Percentiles rank a stretch among this genome's conserved stretches.
Conservation (phyloP, 2,888 invertebrate genomes). For the Tanypteryx hageni region DNA sequence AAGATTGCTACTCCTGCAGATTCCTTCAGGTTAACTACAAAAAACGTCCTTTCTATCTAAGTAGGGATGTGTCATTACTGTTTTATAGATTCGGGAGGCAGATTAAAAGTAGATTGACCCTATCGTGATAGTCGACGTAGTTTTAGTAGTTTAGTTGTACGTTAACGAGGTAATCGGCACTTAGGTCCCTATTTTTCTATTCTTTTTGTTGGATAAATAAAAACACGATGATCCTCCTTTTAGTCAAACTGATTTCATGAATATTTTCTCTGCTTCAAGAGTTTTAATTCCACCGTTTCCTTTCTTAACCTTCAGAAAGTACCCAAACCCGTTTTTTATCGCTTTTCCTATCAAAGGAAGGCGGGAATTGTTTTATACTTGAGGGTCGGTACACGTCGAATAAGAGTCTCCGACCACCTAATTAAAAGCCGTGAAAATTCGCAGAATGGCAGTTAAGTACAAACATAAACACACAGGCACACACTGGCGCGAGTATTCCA, state of each 20-base stretch:
- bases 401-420: not conserved
- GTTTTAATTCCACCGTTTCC: not conserved
- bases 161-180: too few species aligned
- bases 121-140: too few species aligned
- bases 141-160: too few species aligned
- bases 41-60: not conserved
- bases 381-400: not conserved
- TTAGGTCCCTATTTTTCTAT: too few species aligned
- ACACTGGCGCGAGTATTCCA: not conserved
- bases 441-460: slow-evolving; percentile 3
- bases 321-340: not conserved
- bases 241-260: too few species aligned
- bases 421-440: not conserved
- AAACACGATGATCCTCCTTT: too few species aligned
- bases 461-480: not conserved
- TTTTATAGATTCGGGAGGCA: too few species aligned
- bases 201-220: too few species aligned
- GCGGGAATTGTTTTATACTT: not conserved
- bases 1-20: not conserved
- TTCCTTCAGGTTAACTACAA: not conserved
- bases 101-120: too few species aligned
- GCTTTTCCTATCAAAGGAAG: not conserved
- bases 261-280: not conserved
- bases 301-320: not conserved
- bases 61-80: too few species aligned